phyloP scores from a whole-genome alignment of 2,797 vertebrate species.

The Acanthurus leucopareius region DNA sequence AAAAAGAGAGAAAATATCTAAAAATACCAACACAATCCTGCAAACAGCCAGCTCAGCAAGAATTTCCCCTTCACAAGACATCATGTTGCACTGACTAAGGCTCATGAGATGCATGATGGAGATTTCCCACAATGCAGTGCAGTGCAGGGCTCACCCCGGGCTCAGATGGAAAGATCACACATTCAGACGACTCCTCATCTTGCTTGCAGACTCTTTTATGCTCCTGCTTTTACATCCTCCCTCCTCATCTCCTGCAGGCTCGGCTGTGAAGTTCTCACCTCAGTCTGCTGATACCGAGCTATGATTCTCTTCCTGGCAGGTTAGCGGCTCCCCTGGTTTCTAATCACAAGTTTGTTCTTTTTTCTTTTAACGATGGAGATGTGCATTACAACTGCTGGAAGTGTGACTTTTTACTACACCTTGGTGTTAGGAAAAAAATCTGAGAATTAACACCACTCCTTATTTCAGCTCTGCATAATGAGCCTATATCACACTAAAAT shows the following conservation, averaged over 20 bases:
- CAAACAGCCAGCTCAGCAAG: slow-evolving; percentile 70
- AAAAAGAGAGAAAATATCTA: slow-evolving; percentile 48
- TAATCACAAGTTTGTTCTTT: neutral
- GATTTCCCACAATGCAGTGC: slow-evolving; percentile 69
- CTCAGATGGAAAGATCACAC: slow-evolving; percentile 42
- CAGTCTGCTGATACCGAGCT: slow-evolving; percentile 9
- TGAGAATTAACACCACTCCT: neutral
- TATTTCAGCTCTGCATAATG: slow-evolving; percentile 16
- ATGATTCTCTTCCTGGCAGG: slow-evolving; percentile 19
- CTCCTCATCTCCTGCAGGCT: slow-evolving; percentile 19
- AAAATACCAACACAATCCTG: slow-evolving; percentile 47
- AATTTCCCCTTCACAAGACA: slow-evolving; percentile 73
- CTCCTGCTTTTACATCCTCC: slow-evolving; percentile 26
- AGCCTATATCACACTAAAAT: neutral
- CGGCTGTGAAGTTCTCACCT: slow-evolving; percentile 49
- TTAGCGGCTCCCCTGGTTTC: slow-evolving; percentile 15
- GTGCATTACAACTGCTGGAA: slow-evolving; percentile 22
- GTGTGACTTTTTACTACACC: slow-evolving; percentile 44
- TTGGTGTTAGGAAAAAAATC: slow-evolving; percentile 19
- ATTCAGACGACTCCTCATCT: slow-evolving; percentile 34
- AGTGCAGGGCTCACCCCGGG: slow-evolving; percentile 29
- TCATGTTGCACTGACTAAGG: slow-evolving; percentile 45
- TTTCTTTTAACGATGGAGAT: neutral
- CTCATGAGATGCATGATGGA: slow-evolving; percentile 47
- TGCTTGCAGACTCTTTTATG: slow-evolving; percentile 20